Evolutionary conservation across 2,797 vertebrate genomes (phyloP), one percentile per base, ranked within the genome.

Genomic region (Anguilla marmorata): DNA sequence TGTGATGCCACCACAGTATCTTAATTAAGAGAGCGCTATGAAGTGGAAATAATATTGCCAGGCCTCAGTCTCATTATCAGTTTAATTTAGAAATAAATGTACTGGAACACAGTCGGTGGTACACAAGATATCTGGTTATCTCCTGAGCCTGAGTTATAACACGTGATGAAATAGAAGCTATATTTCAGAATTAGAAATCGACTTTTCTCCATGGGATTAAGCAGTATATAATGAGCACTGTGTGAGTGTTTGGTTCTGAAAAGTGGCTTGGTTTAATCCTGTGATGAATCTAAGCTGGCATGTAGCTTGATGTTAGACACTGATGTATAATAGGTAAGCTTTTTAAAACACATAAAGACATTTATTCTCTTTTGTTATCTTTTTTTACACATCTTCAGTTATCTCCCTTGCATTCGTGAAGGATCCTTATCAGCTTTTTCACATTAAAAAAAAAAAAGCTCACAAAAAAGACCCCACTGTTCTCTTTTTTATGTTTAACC

Each of bases 71-170:
- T 89, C 89, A 91, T 91, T 91, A 90, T 88, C 88, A 89, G 89
- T 91, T 91, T 90, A 90, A 93, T 91, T 91, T 89, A 86, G 88
- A 90, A 92, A 90, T 90, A 90, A 93, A 93, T 91, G 91, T 91
- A 86, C 89, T 92, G 91, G 85, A 93, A 89, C 89, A 86, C 90
- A 89, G 86, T 79, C 84, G 84, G 74, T 89, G 79, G 48, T 86
- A 84, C 60, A 88, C 50, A 52, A 89, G 45, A 87, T 54, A 87
- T 85, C 85, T 86, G 85, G 56, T 89, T 72, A 86, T 86, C 58
- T 66, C 41, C 52, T 30, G 56, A 83, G 52, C 54, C 52, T 84
- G 56, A 83, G 52, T 87, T 84, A 86, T 88, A 87, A 84, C 86
- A 74, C 54, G 69, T 80, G 56, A 72, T 84, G 27, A 86, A 33